Conservation (phyloP, 2,888 invertebrate genomes). For the Cryptocheilus praepositus region DNA sequence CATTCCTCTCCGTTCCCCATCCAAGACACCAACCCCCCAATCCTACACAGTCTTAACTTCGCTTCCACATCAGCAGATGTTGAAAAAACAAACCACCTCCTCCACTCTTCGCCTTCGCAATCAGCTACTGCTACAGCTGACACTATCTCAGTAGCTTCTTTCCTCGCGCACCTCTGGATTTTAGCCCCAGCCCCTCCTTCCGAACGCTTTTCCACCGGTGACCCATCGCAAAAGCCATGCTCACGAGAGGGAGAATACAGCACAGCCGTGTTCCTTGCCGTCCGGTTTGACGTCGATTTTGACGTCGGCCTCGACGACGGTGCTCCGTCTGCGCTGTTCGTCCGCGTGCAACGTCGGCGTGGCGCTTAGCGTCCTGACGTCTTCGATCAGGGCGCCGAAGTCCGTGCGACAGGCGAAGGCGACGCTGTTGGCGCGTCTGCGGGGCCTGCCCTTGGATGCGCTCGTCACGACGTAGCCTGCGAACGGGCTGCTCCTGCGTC, state of each 20-base stretch:
- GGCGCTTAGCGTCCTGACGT: neutral
- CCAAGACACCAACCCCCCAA: too few species aligned
- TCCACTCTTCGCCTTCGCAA: too few species aligned
- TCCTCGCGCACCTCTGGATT: too few species aligned
- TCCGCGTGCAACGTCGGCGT: constrained; percentile 3
- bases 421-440: constrained; percentile 51
- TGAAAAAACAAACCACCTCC: too few species aligned
- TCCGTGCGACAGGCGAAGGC: constrained; percentile 47
- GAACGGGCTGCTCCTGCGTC: constrained; percentile 24
- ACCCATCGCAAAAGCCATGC: neutral
- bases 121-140: too few species aligned
- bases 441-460: constrained; percentile 22
- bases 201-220: too few species aligned
- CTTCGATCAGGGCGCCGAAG: constrained; percentile 6
- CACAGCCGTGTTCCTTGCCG: constrained; percentile 6
- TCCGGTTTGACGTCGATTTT: neutral
- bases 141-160: too few species aligned
- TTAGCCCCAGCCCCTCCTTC: too few species aligned
- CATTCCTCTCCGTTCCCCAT: too few species aligned
- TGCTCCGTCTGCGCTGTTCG: neutral
- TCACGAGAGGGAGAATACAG: constrained; percentile 13
- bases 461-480: neutral
- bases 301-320: neutral
- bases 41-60: too few species aligned
- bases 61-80: too few species aligned